Evolutionary conservation across 2,113 vertebrate species (phyloP).

Genomic region (Jacana jacana): DNA sequence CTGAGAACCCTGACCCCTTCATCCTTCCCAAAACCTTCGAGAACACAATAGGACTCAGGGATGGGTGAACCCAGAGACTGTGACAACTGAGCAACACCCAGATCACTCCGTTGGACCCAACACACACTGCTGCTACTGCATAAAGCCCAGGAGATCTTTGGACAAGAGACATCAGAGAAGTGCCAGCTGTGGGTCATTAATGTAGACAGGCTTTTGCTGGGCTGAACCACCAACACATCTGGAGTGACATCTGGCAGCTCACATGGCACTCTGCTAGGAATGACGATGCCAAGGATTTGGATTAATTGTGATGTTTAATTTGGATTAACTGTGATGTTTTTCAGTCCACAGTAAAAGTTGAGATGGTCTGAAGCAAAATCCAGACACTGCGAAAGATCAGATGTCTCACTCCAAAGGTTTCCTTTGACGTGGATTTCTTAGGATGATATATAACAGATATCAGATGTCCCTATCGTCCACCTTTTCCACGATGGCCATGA

Average conservation of each 20-base stretch:
- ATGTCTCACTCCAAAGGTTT: neutral
- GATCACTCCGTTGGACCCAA: neutral
- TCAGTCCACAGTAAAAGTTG: neutral
- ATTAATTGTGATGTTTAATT: neutral
- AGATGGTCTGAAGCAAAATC: neutral
- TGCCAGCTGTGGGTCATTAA: fast-evolving
- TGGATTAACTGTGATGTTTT: neutral
- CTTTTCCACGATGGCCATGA: neutral
- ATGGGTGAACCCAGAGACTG: neutral
- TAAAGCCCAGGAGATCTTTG: neutral
- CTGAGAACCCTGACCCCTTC: neutral
- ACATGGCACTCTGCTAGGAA: neutral
- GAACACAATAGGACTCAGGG: fast-evolving
- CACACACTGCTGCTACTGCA: neutral
- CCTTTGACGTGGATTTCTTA: neutral
- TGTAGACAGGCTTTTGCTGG: neutral
- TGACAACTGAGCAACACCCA: neutral
- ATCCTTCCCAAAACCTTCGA: neutral
- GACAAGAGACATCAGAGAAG: neutral
- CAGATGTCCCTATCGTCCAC: neutral
- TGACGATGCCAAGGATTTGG: neutral
- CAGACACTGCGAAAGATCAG: neutral
- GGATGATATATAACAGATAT: neutral
- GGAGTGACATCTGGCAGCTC: neutral
- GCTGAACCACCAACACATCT: neutral